Percentiles rank a stretch among this genome's conserved stretches.
Conservation (phyloP, 1,140 invertebrate genomes). For the Bactericera cockerelli region DNA sequence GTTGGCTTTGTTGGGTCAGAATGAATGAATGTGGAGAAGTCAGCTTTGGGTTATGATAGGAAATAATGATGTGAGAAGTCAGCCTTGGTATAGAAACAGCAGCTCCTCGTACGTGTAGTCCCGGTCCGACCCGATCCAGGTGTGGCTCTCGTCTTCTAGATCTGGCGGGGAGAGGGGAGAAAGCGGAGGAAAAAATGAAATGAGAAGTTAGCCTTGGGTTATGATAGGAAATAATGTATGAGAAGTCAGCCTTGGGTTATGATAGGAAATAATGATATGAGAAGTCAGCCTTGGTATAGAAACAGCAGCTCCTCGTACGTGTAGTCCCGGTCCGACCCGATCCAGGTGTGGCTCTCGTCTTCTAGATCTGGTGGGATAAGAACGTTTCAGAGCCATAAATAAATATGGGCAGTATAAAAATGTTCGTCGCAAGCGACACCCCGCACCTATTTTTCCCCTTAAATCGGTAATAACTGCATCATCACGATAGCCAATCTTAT, state of each 20-base stretch:
- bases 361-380: constrained; percentile 32
- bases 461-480: constrained; percentile 55
- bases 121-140: constrained; percentile 62
- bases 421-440: too few relatives aligned
- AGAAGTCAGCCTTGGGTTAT: too few relatives aligned
- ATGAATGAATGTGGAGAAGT: too few relatives aligned
- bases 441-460: constrained; percentile 90
- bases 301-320: constrained; percentile 95
- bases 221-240: too few relatives aligned
- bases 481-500: too few relatives aligned
- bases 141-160: constrained; percentile 46
- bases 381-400: too few relatives aligned
- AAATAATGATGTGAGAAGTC: constrained; percentile 7
- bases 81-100: constrained; percentile 40
- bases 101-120: constrained; percentile 91
- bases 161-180: too few relatives aligned
- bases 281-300: constrained; percentile 22
- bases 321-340: constrained; percentile 75
- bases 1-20: too few relatives aligned
- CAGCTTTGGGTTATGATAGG: too few relatives aligned
- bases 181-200: too few relatives aligned
- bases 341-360: constrained; percentile 52
- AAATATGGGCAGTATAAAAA: too few relatives aligned
- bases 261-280: constrained; percentile 5
- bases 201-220: too few relatives aligned